Evolutionary conservation across 2,113 vertebrate genomes (phyloP).

Genomic region (Megaptera novaeangliae): DNA sequence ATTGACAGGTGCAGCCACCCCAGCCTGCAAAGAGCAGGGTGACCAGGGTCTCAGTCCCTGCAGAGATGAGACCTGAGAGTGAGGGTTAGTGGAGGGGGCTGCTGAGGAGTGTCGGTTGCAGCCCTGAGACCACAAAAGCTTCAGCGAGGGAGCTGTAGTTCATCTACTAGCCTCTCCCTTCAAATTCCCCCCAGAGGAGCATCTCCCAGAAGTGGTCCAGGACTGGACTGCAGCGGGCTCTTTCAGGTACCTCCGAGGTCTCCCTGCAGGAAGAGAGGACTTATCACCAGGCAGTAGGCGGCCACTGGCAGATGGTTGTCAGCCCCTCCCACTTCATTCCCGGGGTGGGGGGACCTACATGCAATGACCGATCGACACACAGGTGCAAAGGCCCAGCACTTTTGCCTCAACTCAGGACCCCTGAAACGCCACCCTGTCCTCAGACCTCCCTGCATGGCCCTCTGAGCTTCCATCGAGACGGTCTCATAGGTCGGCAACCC

Average conservation of each 20-base stretch:
- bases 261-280: not conserved
- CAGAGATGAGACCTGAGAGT: not conserved
- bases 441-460: not conserved
- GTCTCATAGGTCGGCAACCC: not conserved
- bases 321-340: not conserved
- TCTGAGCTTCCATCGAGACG: not conserved
- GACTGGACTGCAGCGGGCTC: not conserved
- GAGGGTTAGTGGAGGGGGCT: not conserved
- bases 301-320: not conserved
- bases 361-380: not conserved
- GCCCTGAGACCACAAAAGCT: not conserved
- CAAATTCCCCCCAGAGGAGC: not conserved
- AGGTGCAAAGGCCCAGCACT: not conserved
- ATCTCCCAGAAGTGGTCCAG: not conserved
- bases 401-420: not conserved
- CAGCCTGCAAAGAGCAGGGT: not conserved
- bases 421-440: not conserved
- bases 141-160: not conserved
- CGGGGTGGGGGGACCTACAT: not conserved
- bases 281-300: too few species aligned
- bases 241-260: not conserved
- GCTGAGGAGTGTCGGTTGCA: not conserved
- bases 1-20: not conserved
- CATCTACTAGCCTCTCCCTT: not conserved
- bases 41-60: not conserved